These are phyloP conservation scores for Drosophila rufa DNA, from an alignment of 1,140 invertebrate species.

Conservation along the genomic window DNA sequence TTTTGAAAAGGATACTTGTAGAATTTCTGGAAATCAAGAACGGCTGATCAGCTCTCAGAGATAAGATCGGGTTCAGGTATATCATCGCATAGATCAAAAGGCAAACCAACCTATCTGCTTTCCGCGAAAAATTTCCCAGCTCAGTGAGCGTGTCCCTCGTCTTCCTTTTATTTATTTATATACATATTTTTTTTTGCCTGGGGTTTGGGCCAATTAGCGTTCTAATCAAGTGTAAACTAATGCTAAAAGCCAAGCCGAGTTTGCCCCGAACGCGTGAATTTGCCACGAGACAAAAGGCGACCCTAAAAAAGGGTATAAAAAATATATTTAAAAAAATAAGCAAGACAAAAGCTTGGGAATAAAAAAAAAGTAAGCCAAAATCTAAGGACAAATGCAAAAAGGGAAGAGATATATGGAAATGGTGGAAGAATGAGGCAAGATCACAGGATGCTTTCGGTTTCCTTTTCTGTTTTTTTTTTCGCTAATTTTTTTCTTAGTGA, in stretches of 20 bases:
- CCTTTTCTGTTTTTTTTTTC: conserved; percentile 3
- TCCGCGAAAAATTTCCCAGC: conserved; percentile 72
- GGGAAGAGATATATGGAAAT: not conserved
- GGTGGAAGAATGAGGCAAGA: not conserved
- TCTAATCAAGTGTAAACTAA: conserved; percentile 84
- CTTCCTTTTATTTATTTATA: not conserved
- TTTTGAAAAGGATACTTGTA: conserved; percentile 19
- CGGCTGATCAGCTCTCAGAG: conserved; percentile 8
- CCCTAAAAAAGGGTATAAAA: conserved; percentile 9
- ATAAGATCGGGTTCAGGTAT: conserved; percentile 32
- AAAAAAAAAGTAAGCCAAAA: not conserved
- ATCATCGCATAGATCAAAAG: conserved; percentile 54
- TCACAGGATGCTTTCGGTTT: conserved; percentile 39
- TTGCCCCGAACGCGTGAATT: conserved; percentile 78
- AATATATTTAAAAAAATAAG: conserved; percentile 7
- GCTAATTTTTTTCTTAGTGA: conserved; percentile 16
- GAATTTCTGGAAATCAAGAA: conserved; percentile 17
- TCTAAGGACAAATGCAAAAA: not conserved
- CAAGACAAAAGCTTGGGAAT: conserved; percentile 4
- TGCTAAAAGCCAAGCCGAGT: conserved; percentile 80
- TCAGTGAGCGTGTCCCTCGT: conserved; percentile 34
- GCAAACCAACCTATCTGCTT: conserved; percentile 35
- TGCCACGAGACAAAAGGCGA: conserved; percentile 73
- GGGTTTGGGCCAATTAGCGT: conserved; percentile 69
- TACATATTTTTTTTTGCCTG: not conserved